A percentile compares a stretch with the other conserved stretches of the same genome.
These are phyloP conservation scores for Nerophis lumbriciformis DNA, from an alignment of 2,113 vertebrate species.

Conservation along the genomic window DNA sequence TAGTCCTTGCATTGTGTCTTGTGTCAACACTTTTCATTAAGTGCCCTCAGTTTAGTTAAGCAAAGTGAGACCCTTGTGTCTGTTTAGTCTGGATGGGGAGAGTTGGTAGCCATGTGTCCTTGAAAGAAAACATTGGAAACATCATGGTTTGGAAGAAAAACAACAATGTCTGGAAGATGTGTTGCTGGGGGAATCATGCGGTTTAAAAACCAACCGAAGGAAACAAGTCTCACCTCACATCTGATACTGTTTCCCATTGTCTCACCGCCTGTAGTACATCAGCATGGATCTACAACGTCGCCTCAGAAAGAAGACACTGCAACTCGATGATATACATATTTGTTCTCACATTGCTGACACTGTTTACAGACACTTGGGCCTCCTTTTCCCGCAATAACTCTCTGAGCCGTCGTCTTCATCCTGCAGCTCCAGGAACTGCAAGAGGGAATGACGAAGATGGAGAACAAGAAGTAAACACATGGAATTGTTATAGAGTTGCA, in stretches of 20 bases:
- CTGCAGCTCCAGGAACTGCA: conserved; percentile 12
- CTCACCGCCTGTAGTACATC: conserved; percentile 8
- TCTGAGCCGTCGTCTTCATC: conserved; percentile 16
- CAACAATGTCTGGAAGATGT: conserved; percentile 22
- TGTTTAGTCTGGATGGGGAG: conserved; percentile 17
- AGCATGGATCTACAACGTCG: conserved; percentile 29
- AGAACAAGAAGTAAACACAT: conserved; percentile 10
- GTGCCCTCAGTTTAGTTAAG: conserved; percentile 23
- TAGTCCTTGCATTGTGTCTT: conserved; percentile 22
- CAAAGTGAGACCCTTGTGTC: conserved; percentile 39
- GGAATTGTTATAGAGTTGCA: conserved; percentile 26
- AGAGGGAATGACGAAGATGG: conserved; percentile 11
- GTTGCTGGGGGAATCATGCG: conserved; percentile 10
- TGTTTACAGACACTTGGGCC: conserved; percentile 59
- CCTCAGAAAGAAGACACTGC: conserved; percentile 46
- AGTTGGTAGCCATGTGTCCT: conserved; percentile 26
- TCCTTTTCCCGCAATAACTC: conserved; percentile 57
- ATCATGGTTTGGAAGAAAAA: conserved; percentile 40
- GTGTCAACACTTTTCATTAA: conserved; percentile 63
- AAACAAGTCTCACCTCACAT: conserved; percentile 8
- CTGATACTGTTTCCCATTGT: conserved; percentile 4
- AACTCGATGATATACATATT: conserved; percentile 22
- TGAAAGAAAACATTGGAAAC: conserved; percentile 45
- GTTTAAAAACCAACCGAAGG: not conserved
- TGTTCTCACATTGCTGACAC: conserved; percentile 46